Evolutionary conservation across 2,113 vertebrate genomes (phyloP), one percentile per base, ranked within the genome.

Genomic region (Deroptyus accipitrinus): DNA sequence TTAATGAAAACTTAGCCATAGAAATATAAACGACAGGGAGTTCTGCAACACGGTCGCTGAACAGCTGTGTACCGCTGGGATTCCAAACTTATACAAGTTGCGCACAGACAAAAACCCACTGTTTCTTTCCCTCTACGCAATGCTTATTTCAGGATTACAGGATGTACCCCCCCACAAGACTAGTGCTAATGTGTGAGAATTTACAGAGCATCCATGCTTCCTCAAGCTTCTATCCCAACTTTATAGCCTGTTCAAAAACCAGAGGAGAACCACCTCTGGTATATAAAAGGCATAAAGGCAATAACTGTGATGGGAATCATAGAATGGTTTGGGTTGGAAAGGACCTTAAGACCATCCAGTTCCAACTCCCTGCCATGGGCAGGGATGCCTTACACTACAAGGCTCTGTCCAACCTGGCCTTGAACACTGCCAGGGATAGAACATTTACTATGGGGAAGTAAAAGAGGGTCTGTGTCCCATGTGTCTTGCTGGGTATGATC

Each of bases 1-100:
- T 77, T 96, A 96, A 97, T 92, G 89, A 97, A 94, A 97, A 97
- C 57, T 90, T 96, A 97, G 73, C 84, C 96, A 64, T 90, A 83
- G 97, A 97, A 97, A 94, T 92, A 97, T 92, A 97, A 96, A 86
- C 91, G 82, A 87, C 92, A 96, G 69, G 74, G 73, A 72, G 41
- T 84, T 95, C 70, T 91, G 55, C 67, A 95, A 83, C 51, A 54
- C 61, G 33, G 68, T 90, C 77, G 81, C 67, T 83, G 74, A 92
- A 88, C 87, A 95, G 85, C 57, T 94, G 84, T 90, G 76, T 66
- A 91, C 83, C 51, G 9, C 37, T 75, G 86, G 51, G 68, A 76
- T 94, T 91, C 57, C 92, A 95, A 92, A 80, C 74, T 55, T 70
- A 57, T 30, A 84, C 42, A 81, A 68, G 79, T 79, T 86, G 82